Evolutionary conservation across 2,113 vertebrate species (phyloP).

Genomic region (Notiomystis cincta): DNA sequence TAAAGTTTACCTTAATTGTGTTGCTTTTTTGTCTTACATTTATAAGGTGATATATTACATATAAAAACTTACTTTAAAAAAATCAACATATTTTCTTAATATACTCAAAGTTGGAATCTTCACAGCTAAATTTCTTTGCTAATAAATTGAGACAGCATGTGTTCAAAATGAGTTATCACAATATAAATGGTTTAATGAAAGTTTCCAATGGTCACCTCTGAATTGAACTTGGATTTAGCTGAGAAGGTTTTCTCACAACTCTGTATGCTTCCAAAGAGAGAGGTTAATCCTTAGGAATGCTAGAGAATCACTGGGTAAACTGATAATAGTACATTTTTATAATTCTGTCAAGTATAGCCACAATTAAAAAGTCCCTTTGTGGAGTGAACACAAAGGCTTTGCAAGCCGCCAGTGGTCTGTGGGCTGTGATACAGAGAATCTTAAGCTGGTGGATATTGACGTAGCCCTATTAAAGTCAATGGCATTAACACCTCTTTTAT

Average conservation of each 20-base stretch:
- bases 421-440: constrained; percentile 16
- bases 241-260: constrained; percentile 30
- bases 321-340: constrained; percentile 61
- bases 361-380: constrained; percentile 57
- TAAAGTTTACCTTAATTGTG: background rate
- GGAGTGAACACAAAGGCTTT: constrained; percentile 26
- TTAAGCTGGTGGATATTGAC: constrained; percentile 54
- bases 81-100: background rate
- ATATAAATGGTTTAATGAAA: constrained; percentile 3
- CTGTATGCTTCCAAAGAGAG: constrained; percentile 9
- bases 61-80: background rate
- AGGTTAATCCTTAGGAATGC: constrained; percentile 53
- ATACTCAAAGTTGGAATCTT: background rate
- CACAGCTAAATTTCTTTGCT: background rate
- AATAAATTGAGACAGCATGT: background rate
- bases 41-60: background rate
- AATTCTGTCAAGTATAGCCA: constrained; percentile 51
- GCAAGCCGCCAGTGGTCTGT: background rate
- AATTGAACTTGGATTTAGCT: constrained; percentile 38
- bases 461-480: constrained; percentile 54
- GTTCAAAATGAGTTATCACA: background rate
- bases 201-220: background rate
- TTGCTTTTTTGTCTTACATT: background rate
- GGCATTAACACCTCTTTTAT: constrained; percentile 55
- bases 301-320: constrained; percentile 43